phyloP scores from a whole-genome alignment of 2,797 vertebrate species.

The Catharus ustulatus region DNA sequence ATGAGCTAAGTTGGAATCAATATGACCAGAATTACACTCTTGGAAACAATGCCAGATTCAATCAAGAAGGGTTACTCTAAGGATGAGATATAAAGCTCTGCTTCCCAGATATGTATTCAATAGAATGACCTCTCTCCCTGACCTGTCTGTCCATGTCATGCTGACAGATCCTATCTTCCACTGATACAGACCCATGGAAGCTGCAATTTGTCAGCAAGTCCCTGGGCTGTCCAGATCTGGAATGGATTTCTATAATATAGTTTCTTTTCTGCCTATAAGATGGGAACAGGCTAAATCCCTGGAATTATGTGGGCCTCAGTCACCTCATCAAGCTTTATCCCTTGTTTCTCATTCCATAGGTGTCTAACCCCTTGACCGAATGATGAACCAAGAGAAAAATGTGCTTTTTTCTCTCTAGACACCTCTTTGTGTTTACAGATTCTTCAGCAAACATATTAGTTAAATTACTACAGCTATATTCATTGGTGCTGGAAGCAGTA shows the following conservation, averaged over 20 bases:
- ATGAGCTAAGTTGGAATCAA: background rate
- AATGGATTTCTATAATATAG: background rate
- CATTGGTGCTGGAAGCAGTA: background rate
- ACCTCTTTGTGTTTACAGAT: background rate
- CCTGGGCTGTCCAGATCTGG: background rate
- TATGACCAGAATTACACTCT: background rate
- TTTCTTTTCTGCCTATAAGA: background rate
- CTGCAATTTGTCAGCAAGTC: constrained; percentile 33
- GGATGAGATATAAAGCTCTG: background rate
- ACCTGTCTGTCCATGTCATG: background rate
- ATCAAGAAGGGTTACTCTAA: background rate
- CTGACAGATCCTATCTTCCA: constrained; percentile 28
- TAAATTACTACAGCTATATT: background rate
- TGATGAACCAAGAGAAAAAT: background rate
- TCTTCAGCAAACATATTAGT: background rate
- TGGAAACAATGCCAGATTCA: constrained; percentile 28
- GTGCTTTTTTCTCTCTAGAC: background rate
- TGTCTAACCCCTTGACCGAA: background rate
- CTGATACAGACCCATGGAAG: background rate
- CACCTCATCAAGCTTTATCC: constrained; percentile 32
- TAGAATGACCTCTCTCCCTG: background rate
- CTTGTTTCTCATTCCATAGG: constrained; percentile 16
- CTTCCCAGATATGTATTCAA: constrained; percentile 24
- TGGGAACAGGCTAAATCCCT: background rate
- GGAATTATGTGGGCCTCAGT: constrained; percentile 3